Percentiles rank a stretch among this genome's conserved stretches.
These are phyloP conservation scores for Tychaedon coryphoeus DNA, from an alignment of 2,113 vertebrate species.

Conservation along the genomic window DNA sequence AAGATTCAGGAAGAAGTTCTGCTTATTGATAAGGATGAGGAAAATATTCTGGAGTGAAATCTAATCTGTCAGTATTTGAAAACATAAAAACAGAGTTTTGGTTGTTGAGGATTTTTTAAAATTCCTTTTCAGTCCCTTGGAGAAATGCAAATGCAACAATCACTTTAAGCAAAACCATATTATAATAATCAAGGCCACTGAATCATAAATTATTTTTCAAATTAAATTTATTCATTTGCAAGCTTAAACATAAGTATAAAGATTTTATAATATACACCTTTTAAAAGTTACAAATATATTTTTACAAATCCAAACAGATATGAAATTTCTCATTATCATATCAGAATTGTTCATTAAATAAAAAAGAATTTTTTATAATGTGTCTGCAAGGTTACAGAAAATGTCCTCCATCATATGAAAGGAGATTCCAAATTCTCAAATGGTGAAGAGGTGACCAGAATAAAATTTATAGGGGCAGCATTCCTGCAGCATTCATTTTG, in stretches of 20 bases:
- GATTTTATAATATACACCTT: neutral
- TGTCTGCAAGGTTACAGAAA: neutral
- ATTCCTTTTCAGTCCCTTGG: neutral
- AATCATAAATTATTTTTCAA: neutral
- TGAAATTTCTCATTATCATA: neutral
- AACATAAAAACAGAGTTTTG: neutral
- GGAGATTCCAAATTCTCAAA: neutral
- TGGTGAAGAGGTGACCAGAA: neutral
- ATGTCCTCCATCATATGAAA: neutral
- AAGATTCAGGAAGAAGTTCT: neutral
- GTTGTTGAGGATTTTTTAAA: fast-evolving
- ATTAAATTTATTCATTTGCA: neutral
- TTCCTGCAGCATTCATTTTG: neutral
- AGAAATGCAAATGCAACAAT: neutral
- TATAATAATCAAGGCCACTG: neutral
- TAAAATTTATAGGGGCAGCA: neutral
- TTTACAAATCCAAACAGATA: neutral
- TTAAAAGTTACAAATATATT: neutral
- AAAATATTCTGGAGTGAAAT: neutral
- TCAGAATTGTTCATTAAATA: neutral
- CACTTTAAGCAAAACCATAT: neutral
- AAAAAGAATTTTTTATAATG: neutral
- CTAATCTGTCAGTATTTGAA: neutral
- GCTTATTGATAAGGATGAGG: neutral
- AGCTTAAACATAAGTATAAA: neutral